phyloP scores from a whole-genome alignment of 2,113 vertebrate species.

The Perca flavescens region DNA sequence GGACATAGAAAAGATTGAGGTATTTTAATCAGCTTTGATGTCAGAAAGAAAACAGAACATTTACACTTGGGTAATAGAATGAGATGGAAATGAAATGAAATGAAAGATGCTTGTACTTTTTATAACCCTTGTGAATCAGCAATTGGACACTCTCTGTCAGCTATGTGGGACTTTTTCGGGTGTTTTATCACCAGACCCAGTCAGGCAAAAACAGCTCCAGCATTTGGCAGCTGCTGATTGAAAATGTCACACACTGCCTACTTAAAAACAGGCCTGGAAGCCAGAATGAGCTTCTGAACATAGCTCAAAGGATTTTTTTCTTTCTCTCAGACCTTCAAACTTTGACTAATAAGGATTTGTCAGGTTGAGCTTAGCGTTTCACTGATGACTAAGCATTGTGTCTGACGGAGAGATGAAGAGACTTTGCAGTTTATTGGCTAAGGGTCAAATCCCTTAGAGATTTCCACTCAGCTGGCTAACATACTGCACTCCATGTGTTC shows the following conservation, averaged over 20 bases:
- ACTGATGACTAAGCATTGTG: conserved; percentile 69
- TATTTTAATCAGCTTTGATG: conserved; percentile 63
- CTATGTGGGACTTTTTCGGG: neutral
- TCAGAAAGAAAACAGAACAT: conserved; percentile 51
- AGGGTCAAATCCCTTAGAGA: conserved; percentile 72
- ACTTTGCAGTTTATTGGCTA: conserved; percentile 60
- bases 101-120: conserved; percentile 30
- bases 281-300: conserved; percentile 36
- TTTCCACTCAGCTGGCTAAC: conserved; percentile 69
- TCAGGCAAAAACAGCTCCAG: conserved; percentile 7
- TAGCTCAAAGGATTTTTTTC: conserved; percentile 54
- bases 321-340: conserved; percentile 52
- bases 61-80: conserved; percentile 42
- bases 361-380: conserved; percentile 49
- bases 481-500: conserved; percentile 68
- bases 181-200: neutral
- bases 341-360: conserved; percentile 64
- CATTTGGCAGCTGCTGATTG: conserved; percentile 27
- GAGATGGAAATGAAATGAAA: conserved; percentile 49
- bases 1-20: conserved; percentile 24
- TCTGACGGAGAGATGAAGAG: conserved; percentile 48
- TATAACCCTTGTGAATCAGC: conserved; percentile 21
- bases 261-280: neutral
- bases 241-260: conserved; percentile 39
- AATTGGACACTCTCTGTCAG: conserved; percentile 5